These are phyloP conservation scores for Ormyrus rosae DNA, from an alignment of 2,888 invertebrate species.

Conservation along the genomic window DNA sequence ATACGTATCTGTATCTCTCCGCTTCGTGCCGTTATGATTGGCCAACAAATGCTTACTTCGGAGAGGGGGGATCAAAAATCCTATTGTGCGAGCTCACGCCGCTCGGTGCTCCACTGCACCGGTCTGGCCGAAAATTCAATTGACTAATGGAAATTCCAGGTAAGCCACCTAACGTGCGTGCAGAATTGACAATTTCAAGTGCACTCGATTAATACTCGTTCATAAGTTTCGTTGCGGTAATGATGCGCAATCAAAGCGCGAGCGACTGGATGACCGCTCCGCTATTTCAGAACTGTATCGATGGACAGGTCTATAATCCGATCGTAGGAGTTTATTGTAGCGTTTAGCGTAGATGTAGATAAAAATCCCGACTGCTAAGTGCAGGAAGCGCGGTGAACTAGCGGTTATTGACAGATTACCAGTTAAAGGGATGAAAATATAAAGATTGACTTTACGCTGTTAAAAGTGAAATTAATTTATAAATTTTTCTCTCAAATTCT, in stretches of 20 bases:
- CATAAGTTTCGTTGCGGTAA: not conserved
- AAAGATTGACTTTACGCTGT: too few species aligned
- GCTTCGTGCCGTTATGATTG: conserved; percentile 10
- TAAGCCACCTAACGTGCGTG: not conserved
- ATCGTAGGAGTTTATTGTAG: too few species aligned
- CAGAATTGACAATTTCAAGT: conserved; percentile 18
- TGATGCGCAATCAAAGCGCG: not conserved
- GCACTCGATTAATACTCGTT: conserved; percentile 18
- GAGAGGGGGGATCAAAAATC: conserved; percentile 16
- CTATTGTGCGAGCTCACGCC: not conserved
- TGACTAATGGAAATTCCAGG: conserved; percentile 43
- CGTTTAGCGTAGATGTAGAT: too few species aligned
- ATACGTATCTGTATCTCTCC: conserved; percentile 6
- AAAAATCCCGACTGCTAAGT: too few species aligned
- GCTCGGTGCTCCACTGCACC: not conserved
- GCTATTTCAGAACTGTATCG: too few species aligned
- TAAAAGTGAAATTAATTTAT: too few species aligned
- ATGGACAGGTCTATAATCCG: too few species aligned
- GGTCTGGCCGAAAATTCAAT: conserved; percentile 29
- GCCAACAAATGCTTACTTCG: conserved; percentile 29
- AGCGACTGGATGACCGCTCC: not conserved
- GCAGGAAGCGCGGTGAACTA: too few species aligned
- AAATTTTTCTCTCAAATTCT: too few species aligned
- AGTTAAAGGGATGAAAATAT: too few species aligned
- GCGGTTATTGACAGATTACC: too few species aligned